Evolutionary conservation across 2,797 vertebrate genomes (phyloP).

Genomic region (Cercopithecus neglectus): DNA sequence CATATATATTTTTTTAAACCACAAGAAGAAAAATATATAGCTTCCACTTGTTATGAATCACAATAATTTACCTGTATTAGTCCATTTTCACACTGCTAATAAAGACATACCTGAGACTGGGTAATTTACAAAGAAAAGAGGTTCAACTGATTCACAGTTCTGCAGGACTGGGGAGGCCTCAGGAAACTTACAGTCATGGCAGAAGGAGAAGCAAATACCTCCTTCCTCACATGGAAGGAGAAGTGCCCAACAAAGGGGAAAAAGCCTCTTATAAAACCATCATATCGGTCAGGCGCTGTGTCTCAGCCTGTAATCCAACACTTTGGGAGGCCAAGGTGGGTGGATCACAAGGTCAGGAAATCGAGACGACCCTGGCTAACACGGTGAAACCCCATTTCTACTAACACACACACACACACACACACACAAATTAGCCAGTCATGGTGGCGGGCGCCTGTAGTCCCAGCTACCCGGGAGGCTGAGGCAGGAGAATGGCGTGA

Average conservation of each 20-base stretch:
- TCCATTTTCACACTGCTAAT: background rate
- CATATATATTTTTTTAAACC: background rate
- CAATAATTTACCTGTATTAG: background rate
- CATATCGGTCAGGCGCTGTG: background rate
- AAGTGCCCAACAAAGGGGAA: background rate
- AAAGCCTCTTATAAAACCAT: background rate
- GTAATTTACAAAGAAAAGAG: background rate
- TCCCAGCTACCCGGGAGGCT: no score
- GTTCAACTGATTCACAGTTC: background rate
- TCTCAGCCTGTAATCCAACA: no score
- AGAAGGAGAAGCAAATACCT: background rate
- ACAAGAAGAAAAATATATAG: constrained; percentile 17
- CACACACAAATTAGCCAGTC: no score
- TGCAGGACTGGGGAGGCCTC: background rate
- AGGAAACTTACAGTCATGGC: background rate
- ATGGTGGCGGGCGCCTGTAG: no score
- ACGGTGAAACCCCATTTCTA: no score
- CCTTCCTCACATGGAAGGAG: background rate
- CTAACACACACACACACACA: no score
- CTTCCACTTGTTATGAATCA: constrained; percentile 28
- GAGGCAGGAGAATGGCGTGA: no score
- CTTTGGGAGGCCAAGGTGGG: no score
- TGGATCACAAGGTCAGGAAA: no score
- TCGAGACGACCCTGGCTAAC: no score
- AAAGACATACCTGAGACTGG: background rate